Evolutionary conservation across 2,113 vertebrate species (phyloP).

Genomic region (Hippotragus niger): DNA sequence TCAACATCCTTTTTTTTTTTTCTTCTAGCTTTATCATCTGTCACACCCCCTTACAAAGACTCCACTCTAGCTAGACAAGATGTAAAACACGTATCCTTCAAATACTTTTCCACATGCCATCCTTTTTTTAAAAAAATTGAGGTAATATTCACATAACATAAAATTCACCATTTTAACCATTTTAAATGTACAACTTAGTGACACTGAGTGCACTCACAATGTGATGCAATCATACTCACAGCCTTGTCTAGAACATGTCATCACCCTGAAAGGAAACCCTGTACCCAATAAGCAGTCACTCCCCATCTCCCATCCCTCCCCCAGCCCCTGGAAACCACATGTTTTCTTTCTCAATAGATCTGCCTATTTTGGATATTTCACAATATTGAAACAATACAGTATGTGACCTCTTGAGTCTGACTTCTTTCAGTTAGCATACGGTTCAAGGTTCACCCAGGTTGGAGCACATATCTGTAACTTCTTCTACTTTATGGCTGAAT

Average conservation of each 20-base stretch:
- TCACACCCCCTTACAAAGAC: neutral
- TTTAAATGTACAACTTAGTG: neutral
- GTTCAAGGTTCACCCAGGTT: neutral
- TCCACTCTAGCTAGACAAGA: neutral
- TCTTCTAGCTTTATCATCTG: neutral
- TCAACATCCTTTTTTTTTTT: neutral
- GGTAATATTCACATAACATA: neutral
- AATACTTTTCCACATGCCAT: neutral
- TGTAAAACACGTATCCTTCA: neutral
- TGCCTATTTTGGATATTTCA: neutral
- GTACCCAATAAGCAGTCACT: neutral
- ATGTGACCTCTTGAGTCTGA: neutral
- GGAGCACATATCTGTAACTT: neutral
- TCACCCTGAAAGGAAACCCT: neutral
- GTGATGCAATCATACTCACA: neutral
- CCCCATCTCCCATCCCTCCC: neutral
- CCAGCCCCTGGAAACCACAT: neutral
- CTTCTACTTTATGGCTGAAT: neutral
- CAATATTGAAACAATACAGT: neutral
- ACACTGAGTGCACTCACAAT: neutral
- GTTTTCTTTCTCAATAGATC: neutral
- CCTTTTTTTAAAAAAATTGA: neutral
- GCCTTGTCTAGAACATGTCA: neutral
- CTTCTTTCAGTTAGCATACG: neutral
- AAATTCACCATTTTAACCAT: slow-evolving; percentile 4